Evolutionary conservation across 2,113 vertebrate genomes (phyloP).

Genomic region (Plectropomus leopardus): DNA sequence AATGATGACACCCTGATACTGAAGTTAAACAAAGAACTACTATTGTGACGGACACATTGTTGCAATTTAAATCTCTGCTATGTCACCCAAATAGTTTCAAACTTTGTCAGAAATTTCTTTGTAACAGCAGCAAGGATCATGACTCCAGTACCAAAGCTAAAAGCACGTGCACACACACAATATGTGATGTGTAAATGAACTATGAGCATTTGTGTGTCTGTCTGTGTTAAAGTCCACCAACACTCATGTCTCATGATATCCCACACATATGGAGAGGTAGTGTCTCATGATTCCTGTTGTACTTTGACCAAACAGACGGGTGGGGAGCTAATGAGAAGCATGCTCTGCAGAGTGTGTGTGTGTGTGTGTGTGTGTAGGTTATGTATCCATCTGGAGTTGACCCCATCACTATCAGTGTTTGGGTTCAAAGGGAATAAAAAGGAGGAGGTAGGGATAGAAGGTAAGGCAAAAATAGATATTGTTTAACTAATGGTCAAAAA

Average conservation of each 20-base stretch:
- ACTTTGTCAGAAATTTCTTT: neutral
- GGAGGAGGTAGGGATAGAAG: too few relatives aligned
- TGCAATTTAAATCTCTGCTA: constrained; percentile 1
- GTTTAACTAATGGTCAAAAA: constrained; percentile 55
- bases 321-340: constrained; percentile 48
- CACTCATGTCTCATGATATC: constrained; percentile 62
- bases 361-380: too few relatives aligned
- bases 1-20: neutral
- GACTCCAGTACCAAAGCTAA: neutral
- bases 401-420: constrained; percentile 61
- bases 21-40: neutral
- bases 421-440: constrained; percentile 57
- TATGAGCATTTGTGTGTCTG: constrained; percentile 23
- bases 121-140: constrained; percentile 3
- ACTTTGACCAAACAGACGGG: constrained; percentile 59
- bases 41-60: neutral
- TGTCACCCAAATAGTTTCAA: neutral
- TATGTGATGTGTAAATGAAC: constrained; percentile 30
- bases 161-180: neutral
- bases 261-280: constrained; percentile 36
- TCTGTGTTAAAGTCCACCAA: constrained; percentile 70
- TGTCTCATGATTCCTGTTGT: constrained; percentile 66
- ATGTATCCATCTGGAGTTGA: constrained; percentile 4
- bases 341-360: neutral
- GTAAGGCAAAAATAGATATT: constrained; percentile 62